Percentiles rank a stretch among this genome's conserved stretches.
These are phyloP conservation scores for Ischnus inquisitorius DNA, from an alignment of 2,888 invertebrate species.

Conservation along the genomic window DNA sequence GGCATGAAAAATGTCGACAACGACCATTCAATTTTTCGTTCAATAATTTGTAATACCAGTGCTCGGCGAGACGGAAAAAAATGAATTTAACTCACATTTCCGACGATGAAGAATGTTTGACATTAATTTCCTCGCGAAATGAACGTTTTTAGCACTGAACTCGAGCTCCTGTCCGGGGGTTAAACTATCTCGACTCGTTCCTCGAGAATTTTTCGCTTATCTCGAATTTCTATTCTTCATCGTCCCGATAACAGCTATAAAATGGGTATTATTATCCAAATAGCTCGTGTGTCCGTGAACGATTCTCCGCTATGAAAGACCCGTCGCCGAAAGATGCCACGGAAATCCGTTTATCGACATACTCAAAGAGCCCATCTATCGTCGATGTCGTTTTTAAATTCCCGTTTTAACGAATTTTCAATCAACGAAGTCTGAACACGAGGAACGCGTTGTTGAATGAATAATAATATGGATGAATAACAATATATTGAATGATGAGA, in stretches of 20 bases:
- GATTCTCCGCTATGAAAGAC: background rate
- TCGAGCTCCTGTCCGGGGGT: background rate
- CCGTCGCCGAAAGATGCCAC: background rate
- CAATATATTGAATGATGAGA: too few species aligned
- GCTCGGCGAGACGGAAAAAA: too few species aligned
- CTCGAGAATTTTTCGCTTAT: background rate
- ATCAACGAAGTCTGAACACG: background rate
- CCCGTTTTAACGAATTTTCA: background rate
- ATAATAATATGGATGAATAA: too few species aligned
- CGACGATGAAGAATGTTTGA: too few species aligned
- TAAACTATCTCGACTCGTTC: background rate
- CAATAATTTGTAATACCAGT: too few species aligned
- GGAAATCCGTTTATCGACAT: conserved; percentile 41
- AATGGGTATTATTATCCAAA: conserved; percentile 53
- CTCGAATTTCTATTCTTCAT: background rate
- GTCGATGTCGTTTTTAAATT: background rate
- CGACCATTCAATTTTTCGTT: too few species aligned
- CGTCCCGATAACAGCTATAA: conserved; percentile 47
- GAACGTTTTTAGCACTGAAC: background rate
- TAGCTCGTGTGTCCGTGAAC: conserved; percentile 1
- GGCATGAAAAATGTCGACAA: too few species aligned
- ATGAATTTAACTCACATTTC: too few species aligned
- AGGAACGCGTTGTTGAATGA: too few species aligned
- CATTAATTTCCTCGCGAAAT: background rate
- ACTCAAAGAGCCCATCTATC: background rate